These are phyloP conservation scores for Lymantria dispar DNA, from an alignment of 2,888 invertebrate genomes.

Conservation along the genomic window DNA sequence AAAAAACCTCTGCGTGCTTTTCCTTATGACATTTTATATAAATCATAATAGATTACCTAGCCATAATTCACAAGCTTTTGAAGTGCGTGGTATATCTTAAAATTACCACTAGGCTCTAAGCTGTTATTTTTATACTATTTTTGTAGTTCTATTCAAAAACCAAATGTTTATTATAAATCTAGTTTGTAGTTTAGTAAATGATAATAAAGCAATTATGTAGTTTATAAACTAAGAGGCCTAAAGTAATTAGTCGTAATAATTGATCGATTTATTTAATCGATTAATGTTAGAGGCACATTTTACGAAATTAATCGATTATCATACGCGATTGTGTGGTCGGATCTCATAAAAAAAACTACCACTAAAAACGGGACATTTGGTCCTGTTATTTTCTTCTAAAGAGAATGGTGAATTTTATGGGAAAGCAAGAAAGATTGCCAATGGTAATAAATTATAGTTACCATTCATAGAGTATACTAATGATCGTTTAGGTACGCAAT, in stretches of 20 bases:
- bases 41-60: too few relatives aligned
- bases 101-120: too few relatives aligned
- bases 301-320: slow-evolving; percentile 10
- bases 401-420: neutral
- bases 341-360: slow-evolving; percentile 16
- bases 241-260: slow-evolving; percentile 45
- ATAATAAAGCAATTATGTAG: slow-evolving; percentile 66
- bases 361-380: neutral
- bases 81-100: too few relatives aligned
- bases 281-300: slow-evolving; percentile 16
- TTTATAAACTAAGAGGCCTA: slow-evolving; percentile 51
- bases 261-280: slow-evolving; percentile 32
- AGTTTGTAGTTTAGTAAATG: slow-evolving; percentile 47
- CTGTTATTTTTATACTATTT: neutral
- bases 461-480: too few relatives aligned
- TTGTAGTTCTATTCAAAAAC: slow-evolving; percentile 14
- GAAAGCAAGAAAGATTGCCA: neutral
- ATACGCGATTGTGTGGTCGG: slow-evolving; percentile 9
- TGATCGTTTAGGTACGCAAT: too few relatives aligned
- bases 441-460: neutral
- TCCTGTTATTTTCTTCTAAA: neutral
- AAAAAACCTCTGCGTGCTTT: too few relatives aligned
- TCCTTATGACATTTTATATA: too few relatives aligned
- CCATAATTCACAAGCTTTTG: too few relatives aligned
- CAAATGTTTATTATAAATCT: slow-evolving; percentile 25